Percentiles rank a stretch among this genome's conserved stretches.
phyloP scores from a whole-genome alignment of 1,140 invertebrate genomes.

The Rhizoglyphus robini region DNA sequence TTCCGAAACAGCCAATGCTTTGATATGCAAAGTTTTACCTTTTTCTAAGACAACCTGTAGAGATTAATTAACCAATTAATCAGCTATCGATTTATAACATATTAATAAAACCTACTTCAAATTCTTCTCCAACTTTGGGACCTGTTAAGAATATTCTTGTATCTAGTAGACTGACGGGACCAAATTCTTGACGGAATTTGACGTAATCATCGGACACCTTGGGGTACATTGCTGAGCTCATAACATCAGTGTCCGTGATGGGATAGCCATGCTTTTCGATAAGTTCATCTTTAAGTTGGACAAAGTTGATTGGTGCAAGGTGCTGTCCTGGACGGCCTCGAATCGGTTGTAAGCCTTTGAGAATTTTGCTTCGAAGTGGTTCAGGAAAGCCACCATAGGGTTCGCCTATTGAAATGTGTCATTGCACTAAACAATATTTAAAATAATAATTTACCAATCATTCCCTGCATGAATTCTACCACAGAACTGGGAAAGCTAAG shows the following conservation, averaged over 20 bases:
- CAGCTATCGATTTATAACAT: not conserved
- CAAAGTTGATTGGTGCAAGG: slow-evolving; percentile 71
- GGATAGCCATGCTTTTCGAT: slow-evolving; percentile 53
- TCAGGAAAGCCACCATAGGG: slow-evolving; percentile 94
- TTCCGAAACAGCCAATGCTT: slow-evolving; percentile 82
- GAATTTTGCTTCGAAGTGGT: slow-evolving; percentile 67
- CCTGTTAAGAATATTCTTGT: slow-evolving; percentile 91
- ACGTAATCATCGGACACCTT: slow-evolving; percentile 87
- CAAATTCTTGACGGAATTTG: slow-evolving; percentile 69
- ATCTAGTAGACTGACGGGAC: slow-evolving; percentile 89
- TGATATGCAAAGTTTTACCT: slow-evolving; percentile 89
- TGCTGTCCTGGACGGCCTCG: slow-evolving; percentile 75
- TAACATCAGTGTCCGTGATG: slow-evolving; percentile 67
- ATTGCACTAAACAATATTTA: not conserved
- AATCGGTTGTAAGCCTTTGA: slow-evolving; percentile 77
- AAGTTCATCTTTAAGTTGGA: slow-evolving; percentile 59
- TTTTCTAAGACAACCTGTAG: slow-evolving; percentile 66
- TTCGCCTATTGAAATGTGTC: slow-evolving; percentile 14
- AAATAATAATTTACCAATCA: slow-evolving; percentile 52
- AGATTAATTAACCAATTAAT: slow-evolving; percentile 18
- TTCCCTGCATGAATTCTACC: slow-evolving; percentile 93
- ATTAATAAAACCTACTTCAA: slow-evolving; percentile 51
- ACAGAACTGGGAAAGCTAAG: slow-evolving; percentile 96
- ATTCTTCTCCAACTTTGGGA: slow-evolving; percentile 89
- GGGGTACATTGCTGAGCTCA: slow-evolving; percentile 93